Conservation (phyloP, 2,888 invertebrate genomes). For the Palloptera scutellata region DNA sequence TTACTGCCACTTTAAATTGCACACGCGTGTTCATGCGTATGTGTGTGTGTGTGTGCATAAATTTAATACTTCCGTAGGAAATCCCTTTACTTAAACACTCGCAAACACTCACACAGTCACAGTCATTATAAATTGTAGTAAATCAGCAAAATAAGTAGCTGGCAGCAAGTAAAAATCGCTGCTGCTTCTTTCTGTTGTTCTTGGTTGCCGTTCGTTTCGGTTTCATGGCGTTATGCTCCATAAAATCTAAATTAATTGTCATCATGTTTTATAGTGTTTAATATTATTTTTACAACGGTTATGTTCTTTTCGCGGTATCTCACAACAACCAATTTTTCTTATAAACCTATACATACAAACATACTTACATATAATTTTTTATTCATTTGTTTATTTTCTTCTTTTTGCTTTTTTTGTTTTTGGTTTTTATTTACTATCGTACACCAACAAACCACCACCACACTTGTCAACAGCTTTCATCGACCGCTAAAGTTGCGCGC, state of each 20-base stretch:
- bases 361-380: slow-evolving; percentile 15
- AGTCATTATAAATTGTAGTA: no score
- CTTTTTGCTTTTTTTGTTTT: background rate
- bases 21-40: background rate
- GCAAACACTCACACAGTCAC: slow-evolving; percentile 3
- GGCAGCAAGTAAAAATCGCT: background rate
- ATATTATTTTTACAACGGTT: background rate
- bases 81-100: slow-evolving; percentile 9
- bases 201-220: background rate
- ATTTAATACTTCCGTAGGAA: background rate
- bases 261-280: slow-evolving; percentile 25
- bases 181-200: no score
- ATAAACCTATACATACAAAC: no score
- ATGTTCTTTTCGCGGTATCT: background rate
- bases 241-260: slow-evolving; percentile 31
- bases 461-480: slow-evolving; percentile 69
- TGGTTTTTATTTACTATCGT: background rate
- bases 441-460: background rate
- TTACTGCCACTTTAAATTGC: background rate
- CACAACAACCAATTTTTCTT: background rate
- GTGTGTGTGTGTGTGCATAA: background rate
- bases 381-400: slow-evolving; percentile 6
- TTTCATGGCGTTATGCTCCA: background rate
- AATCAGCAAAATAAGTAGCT: background rate
- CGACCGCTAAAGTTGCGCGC: slow-evolving; percentile 80